phyloP scores from a whole-genome alignment of 2,113 vertebrate genomes.

The Oreochromis spilurus region DNA sequence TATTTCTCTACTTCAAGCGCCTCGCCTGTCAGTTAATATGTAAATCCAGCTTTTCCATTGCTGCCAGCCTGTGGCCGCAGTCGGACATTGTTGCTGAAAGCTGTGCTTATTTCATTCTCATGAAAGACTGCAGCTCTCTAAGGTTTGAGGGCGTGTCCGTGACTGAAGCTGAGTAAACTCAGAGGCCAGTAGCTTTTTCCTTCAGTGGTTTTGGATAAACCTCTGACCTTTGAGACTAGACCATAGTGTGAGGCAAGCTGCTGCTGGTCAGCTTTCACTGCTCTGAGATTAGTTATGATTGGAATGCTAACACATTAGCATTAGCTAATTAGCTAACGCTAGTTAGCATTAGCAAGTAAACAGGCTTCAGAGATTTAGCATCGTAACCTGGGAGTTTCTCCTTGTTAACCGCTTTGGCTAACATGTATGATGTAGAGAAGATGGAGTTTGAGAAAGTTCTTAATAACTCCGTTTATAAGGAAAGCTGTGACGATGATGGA shows the following conservation, averaged over 20 bases:
- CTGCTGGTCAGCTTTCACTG: not conserved
- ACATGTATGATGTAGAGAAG: rapidly evolving
- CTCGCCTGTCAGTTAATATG: not conserved
- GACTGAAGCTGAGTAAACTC: not conserved
- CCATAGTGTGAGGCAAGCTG: not conserved
- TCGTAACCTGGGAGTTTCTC: rapidly evolving
- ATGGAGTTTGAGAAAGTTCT: not conserved
- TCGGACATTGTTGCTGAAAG: not conserved
- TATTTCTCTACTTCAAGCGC: not conserved
- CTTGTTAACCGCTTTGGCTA: not conserved
- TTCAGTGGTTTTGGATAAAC: not conserved
- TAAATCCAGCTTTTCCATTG: not conserved
- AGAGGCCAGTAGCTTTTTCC: not conserved
- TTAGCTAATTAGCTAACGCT: not conserved
- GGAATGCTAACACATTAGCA: not conserved
- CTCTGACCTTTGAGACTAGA: not conserved
- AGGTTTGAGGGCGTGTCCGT: rapidly evolving
- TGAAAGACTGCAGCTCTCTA: rapidly evolving
- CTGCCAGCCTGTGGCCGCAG: not conserved
- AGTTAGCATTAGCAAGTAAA: not conserved
- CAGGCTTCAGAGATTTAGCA: not conserved
- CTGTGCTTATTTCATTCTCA: not conserved
- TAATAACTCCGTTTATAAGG: not conserved
- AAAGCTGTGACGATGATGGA: not conserved
- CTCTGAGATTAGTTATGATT: not conserved